A percentile compares a stretch with the other conserved stretches of the same genome.
phyloP scores from a whole-genome alignment of 1,140 invertebrate genomes.

The Paraescarpia echinospica region DNA sequence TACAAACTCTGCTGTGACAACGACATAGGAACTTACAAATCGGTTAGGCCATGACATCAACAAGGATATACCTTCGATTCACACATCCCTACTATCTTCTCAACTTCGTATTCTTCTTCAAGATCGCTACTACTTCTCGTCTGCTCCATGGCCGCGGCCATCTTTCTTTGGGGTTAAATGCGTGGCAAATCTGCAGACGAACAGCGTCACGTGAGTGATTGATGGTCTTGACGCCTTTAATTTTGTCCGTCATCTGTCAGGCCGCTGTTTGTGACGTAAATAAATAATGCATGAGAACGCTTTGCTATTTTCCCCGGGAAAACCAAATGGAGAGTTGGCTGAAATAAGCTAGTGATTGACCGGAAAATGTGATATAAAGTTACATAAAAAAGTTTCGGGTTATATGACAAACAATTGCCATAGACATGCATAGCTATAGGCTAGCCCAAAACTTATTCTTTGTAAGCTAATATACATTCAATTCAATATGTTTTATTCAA shows the following conservation, averaged over 20 bases:
- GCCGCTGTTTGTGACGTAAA: neutral
- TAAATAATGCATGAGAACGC: neutral
- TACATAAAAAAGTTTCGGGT: no score
- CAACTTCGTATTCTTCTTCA: constrained; percentile 10
- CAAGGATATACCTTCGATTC: neutral
- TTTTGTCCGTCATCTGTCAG: neutral
- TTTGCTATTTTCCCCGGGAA: no score
- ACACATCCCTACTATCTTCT: constrained; percentile 11
- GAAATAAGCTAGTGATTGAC: no score
- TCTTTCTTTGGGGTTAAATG: neutral
- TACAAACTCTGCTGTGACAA: neutral
- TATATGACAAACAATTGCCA: no score
- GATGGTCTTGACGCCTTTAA: neutral
- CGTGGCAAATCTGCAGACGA: neutral
- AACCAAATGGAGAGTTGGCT: no score
- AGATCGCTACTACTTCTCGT: neutral
- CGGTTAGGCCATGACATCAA: neutral
- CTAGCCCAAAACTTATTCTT: no score
- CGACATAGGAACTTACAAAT: neutral
- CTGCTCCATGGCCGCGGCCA: neutral
- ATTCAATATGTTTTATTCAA: no score
- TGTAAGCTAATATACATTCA: no score
- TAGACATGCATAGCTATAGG: no score
- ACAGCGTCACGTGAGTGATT: neutral
- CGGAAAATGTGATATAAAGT: no score